phyloP scores from a whole-genome alignment of 2,888 invertebrate genomes.

The Sesia bembeciformis region DNA sequence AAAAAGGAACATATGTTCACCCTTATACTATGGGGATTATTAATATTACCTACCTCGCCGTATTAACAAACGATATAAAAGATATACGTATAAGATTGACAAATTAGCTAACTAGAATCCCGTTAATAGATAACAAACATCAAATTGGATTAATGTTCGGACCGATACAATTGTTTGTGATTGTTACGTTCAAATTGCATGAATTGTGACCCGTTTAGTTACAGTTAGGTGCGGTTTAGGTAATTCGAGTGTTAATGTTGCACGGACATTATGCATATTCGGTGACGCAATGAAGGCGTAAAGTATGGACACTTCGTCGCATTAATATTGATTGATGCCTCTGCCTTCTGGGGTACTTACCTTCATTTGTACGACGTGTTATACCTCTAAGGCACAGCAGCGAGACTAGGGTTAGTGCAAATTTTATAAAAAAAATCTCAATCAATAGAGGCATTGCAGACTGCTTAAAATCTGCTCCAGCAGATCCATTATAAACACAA shows the following conservation, averaged over 20 bases:
- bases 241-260: neutral
- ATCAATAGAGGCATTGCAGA: no score
- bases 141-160: no score
- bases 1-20: no score
- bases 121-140: no score
- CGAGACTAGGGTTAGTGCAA: constrained; percentile 3
- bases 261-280: neutral
- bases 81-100: no score
- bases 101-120: no score
- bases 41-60: no score
- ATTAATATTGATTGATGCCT: constrained; percentile 42
- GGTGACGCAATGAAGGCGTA: constrained; percentile 23
- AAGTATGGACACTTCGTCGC: constrained; percentile 27
- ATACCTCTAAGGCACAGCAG: constrained; percentile 25
- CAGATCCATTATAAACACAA: no score
- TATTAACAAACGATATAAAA: no score
- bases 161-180: neutral
- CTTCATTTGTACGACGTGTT: constrained; percentile 40
- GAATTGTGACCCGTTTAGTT: neutral
- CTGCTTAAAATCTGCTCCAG: no score
- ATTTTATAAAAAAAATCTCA: no score
- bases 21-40: no score
- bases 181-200: neutral
- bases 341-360: constrained; percentile 28
- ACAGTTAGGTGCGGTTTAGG: neutral